A percentile compares a stretch with the other conserved stretches of the same genome.
phyloP scores from a whole-genome alignment of 2,113 vertebrate genomes.

The Falco punctatus region DNA sequence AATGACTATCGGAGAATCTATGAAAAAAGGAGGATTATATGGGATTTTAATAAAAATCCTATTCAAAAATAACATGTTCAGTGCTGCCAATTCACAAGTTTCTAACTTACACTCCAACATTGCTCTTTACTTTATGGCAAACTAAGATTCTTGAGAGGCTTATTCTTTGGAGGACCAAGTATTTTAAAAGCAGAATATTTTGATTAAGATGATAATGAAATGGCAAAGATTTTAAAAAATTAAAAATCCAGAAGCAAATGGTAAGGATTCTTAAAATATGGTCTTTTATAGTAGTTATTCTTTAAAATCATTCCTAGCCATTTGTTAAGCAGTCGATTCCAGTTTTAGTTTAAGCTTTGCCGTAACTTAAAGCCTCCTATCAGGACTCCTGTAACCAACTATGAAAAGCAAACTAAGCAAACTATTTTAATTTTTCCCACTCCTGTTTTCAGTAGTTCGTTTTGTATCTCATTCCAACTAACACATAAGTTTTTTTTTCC shows the following conservation, averaged over 20 bases:
- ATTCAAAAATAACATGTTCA: background rate
- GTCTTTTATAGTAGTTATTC: background rate
- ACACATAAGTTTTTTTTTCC: background rate
- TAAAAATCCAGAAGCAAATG: background rate
- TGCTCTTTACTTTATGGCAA: background rate
- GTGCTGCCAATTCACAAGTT: background rate
- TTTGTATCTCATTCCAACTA: background rate
- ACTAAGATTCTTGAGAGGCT: background rate
- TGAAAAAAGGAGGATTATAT: background rate
- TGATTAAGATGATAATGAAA: background rate
- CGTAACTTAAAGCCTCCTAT: background rate
- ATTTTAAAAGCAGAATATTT: background rate
- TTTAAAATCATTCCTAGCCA: background rate
- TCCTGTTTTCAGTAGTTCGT: background rate
- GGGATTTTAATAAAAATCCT: background rate
- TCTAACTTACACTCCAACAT: background rate
- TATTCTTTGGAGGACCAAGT: background rate
- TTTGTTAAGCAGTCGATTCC: background rate
- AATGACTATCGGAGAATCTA: background rate
- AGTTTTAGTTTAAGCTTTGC: constrained; percentile 15
- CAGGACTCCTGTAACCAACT: background rate
- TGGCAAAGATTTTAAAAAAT: background rate
- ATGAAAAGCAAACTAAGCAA: background rate
- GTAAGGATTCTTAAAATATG: background rate
- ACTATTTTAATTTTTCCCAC: background rate